These are phyloP conservation scores for Neosilurus mollespiculum DNA, from an alignment of 2,797 vertebrate species.

Conservation along the genomic window DNA sequence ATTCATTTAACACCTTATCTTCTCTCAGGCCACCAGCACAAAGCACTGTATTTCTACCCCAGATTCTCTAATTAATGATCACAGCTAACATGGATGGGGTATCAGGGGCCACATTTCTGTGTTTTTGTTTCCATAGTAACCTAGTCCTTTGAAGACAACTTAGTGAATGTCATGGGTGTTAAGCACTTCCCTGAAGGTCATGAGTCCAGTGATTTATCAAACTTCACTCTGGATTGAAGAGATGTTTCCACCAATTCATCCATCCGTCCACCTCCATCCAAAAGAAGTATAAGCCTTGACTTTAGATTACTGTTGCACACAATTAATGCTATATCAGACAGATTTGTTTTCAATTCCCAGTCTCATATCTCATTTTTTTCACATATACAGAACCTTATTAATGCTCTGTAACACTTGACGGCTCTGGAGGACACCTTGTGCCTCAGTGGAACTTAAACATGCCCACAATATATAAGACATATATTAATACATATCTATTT, in stretches of 20 bases:
- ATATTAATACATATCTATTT: too few species aligned
- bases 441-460: neutral
- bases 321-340: neutral
- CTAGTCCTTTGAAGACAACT: constrained; percentile 25
- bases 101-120: constrained; percentile 35
- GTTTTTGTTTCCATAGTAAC: constrained; percentile 52
- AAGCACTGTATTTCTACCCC: constrained; percentile 42
- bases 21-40: constrained; percentile 7
- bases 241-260: constrained; percentile 40
- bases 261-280: constrained; percentile 24
- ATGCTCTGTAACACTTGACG: neutral
- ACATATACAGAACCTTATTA: neutral
- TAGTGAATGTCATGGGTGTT: constrained; percentile 45
- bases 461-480: neutral
- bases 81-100: constrained; percentile 30
- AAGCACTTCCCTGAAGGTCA: constrained; percentile 50
- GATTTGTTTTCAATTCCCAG: neutral
- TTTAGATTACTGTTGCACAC: neutral
- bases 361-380: neutral
- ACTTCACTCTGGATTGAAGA: constrained; percentile 47
- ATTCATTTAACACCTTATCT: constrained; percentile 30
- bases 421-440: neutral
- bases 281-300: neutral
- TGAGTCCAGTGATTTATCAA: constrained; percentile 42
- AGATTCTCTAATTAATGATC: constrained; percentile 52